These are phyloP conservation scores for Typhlomys cinereus DNA, from an alignment of 2,113 vertebrate genomes.

Conservation along the genomic window DNA sequence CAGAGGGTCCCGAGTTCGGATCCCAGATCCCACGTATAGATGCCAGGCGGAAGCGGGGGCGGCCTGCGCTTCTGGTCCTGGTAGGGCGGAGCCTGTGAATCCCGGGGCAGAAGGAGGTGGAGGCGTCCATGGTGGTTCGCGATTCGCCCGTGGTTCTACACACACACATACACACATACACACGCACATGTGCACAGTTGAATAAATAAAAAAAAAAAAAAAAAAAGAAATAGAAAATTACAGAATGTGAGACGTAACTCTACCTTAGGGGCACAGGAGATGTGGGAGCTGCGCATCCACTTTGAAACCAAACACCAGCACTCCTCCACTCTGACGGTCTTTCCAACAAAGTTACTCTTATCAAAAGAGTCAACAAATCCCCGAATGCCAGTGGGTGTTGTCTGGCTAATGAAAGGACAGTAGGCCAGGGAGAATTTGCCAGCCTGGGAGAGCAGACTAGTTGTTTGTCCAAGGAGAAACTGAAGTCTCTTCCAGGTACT, in stretches of 20 bases:
- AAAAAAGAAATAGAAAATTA: too few species aligned
- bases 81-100: too few species aligned
- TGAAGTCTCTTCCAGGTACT: conserved; percentile 23
- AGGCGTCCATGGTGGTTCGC: too few species aligned
- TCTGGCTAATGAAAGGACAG: conserved; percentile 20
- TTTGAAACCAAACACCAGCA: conserved; percentile 54
- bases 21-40: too few species aligned
- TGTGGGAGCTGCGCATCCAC: conserved; percentile 32
- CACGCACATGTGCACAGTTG: too few species aligned
- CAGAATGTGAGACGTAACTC: not conserved
- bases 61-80: too few species aligned
- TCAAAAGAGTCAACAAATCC: conserved; percentile 52
- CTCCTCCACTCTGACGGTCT: conserved; percentile 30
- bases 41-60: too few species aligned
- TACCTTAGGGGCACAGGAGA: conserved; percentile 39
- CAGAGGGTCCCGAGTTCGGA: too few species aligned
- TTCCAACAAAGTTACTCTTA: conserved; percentile 3
- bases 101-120: too few species aligned
- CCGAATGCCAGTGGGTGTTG: conserved; percentile 36
- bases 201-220: too few species aligned
- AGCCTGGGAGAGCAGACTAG: conserved; percentile 32
- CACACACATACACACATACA: too few species aligned
- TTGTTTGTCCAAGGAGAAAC: conserved; percentile 63
- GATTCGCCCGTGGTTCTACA: too few species aligned
- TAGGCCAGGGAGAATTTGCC: conserved; percentile 22